Percentiles rank a stretch among this genome's conserved stretches.
Conservation (phyloP, 1,140 invertebrate species). For the Cydia fagiglandana region DNA sequence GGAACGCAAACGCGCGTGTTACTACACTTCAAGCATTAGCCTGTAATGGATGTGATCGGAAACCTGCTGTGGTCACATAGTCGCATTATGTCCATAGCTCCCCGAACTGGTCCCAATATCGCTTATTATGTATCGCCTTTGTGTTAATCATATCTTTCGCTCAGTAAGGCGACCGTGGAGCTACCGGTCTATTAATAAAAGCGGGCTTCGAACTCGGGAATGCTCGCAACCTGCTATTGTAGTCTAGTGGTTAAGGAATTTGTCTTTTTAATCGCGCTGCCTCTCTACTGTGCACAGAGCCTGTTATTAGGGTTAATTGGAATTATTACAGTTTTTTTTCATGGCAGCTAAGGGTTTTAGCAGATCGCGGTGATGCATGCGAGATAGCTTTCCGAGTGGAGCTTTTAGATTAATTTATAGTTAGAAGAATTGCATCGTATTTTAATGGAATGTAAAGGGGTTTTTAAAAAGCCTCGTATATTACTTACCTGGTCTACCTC, state of each 20-base stretch:
- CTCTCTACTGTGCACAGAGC: constrained; percentile 60
- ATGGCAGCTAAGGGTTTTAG: constrained; percentile 60
- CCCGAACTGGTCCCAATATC: constrained; percentile 72
- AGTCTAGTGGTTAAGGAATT: constrained; percentile 73
- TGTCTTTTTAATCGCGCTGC: constrained; percentile 77
- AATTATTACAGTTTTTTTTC: constrained; percentile 76
- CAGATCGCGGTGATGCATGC: constrained; percentile 58
- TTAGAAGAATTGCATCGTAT: constrained; percentile 41
- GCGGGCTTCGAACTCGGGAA: constrained; percentile 58
- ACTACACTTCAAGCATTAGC: constrained; percentile 42
- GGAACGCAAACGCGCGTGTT: constrained; percentile 47
- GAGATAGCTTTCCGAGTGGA: constrained; percentile 54
- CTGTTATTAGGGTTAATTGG: constrained; percentile 79
- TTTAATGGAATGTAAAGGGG: constrained; percentile 50
- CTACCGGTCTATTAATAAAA: constrained; percentile 78
- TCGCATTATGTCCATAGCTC: constrained; percentile 60
- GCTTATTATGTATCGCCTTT: constrained; percentile 74
- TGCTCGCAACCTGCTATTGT: constrained; percentile 73
- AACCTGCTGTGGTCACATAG: constrained; percentile 63
- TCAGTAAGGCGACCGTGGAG: constrained; percentile 63
- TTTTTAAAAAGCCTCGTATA: constrained; percentile 16
- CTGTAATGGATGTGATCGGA: constrained; percentile 61
- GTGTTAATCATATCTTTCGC: constrained; percentile 76
- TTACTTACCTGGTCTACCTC: not conserved
- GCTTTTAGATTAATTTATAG: constrained; percentile 70